A percentile compares a stretch with the other conserved stretches of the same genome.
phyloP scores from a whole-genome alignment of 1,140 invertebrate genomes.

The Rhagoletis zephyria region DNA sequence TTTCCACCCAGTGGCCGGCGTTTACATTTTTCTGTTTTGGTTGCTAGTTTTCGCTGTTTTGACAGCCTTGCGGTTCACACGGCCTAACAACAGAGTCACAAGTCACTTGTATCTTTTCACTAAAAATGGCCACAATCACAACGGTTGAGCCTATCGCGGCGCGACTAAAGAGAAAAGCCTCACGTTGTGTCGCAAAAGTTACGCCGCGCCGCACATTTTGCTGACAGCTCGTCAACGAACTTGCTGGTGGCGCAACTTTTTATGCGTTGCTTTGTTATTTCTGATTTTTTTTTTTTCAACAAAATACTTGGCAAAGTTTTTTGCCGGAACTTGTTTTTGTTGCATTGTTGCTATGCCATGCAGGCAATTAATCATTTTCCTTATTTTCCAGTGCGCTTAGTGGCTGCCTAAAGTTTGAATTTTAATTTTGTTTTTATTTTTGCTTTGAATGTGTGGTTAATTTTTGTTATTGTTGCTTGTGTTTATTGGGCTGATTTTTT shows the following conservation, averaged over 20 bases:
- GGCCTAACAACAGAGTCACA: neutral
- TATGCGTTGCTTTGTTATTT: neutral
- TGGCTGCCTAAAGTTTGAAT: neutral
- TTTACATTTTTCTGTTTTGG: neutral
- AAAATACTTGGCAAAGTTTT: neutral
- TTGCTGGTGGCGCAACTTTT: neutral
- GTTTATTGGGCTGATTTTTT: neutral
- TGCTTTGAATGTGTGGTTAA: neutral
- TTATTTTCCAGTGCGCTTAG: neutral
- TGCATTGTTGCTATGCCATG: neutral
- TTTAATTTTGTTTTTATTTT: neutral
- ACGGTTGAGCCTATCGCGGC: neutral
- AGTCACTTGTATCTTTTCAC: neutral
- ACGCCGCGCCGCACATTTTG: neutral
- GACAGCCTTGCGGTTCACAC: neutral
- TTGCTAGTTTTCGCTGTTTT: neutral
- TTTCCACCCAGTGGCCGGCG: neutral
- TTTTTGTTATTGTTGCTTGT: neutral
- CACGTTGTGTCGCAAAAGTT: neutral
- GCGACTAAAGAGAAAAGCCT: too few relatives aligned
- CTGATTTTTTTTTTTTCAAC: neutral
- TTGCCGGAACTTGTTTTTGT: neutral
- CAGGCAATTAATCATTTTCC: conserved; percentile 39
- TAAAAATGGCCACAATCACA: neutral
- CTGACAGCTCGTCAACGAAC: conserved; percentile 1